Percentiles rank a stretch among this genome's conserved stretches.
Conservation (phyloP, 92 coral and sea anemone species). For the Meandrina meandrites region DNA sequence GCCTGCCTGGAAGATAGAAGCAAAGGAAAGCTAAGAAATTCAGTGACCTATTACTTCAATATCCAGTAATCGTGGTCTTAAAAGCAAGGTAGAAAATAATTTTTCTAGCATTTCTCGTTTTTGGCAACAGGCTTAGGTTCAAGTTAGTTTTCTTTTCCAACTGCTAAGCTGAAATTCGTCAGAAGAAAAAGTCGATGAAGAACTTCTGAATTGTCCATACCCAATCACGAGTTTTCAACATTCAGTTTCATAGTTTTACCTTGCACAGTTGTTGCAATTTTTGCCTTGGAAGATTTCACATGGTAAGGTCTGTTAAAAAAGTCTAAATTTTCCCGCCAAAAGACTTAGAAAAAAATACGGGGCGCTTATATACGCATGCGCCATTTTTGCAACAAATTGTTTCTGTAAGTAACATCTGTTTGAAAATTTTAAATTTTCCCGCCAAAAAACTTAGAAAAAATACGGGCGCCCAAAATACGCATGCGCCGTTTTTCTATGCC, state of each 20-base stretch:
- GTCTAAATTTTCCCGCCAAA: neutral
- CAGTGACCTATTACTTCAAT: no score
- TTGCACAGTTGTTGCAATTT: no score
- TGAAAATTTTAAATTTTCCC: constrained; percentile 8
- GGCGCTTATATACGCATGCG: constrained; percentile 27
- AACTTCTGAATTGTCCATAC: no score
- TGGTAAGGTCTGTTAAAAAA: neutral
- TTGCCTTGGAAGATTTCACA: no score
- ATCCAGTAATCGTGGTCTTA: no score
- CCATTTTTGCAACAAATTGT: neutral
- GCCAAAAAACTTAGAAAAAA: constrained; percentile 17
- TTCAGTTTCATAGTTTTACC: no score
- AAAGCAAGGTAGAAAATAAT: no score
- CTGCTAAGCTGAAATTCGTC: neutral
- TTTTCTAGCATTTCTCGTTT: no score
- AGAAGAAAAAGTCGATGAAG: neutral
- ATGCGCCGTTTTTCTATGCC: constrained; percentile 8
- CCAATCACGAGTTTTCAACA: no score
- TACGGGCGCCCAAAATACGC: constrained; percentile 27
- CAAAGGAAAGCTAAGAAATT: neutral
- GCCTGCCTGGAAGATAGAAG: neutral
- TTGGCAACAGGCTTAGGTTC: no score
- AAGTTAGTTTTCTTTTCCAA: no score
- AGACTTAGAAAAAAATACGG: neutral
- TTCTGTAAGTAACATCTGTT: neutral